Base-by-base conservation (phyloP, 2,797 vertebrate genomes). In the Choloepus didactylus region DNA sequence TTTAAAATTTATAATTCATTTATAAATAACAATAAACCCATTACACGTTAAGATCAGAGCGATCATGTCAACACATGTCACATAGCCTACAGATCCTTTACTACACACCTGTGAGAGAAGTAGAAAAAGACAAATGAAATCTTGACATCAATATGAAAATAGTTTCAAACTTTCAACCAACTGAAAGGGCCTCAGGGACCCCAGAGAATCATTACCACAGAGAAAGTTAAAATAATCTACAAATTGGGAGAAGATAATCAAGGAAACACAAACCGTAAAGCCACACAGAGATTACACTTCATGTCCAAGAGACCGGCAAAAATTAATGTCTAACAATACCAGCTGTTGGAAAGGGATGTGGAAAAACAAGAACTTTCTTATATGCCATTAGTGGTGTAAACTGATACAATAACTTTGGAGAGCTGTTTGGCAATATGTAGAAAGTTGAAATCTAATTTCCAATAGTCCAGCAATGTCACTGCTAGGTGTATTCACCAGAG, bases 231-330 rank as follows among this genome's bases (percentile, higher is more conserved):
- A 96, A 76, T 62, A 76, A 95, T 87, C 72, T 85, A 81, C 59
- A 94, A 79, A 73, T 9, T 81, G 23, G 18, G 69, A 90, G 27
- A 77, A 73, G 81, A 79, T 18, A 90, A 89, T 54, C 49, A 93
- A 92, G 60, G 51, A 76, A 92, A 95, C 41, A 83, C 59, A 88
- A 90, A 96, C 35, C 92, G 69, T 88, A 85, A 92, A 95, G 77
- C 14, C 41, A 60, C 14, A 51, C 1, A 2, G 11, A 54, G 44
- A 86, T 84, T 76, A 69, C 18, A 91, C 56, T 91, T 88, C 89
- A 54, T 56, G 10, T 85, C 15, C 31, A 87, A 80, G 56, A 77
- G 51, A 62, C 1, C 15, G 41, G 76, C 49, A 96, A 94, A 94
- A 86, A 80, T 76, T 19, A 64, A 0, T 23, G 77, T 44, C 77